Base-by-base conservation (phyloP, 2,797 vertebrate species). In the Prunella strophiata region DNA sequence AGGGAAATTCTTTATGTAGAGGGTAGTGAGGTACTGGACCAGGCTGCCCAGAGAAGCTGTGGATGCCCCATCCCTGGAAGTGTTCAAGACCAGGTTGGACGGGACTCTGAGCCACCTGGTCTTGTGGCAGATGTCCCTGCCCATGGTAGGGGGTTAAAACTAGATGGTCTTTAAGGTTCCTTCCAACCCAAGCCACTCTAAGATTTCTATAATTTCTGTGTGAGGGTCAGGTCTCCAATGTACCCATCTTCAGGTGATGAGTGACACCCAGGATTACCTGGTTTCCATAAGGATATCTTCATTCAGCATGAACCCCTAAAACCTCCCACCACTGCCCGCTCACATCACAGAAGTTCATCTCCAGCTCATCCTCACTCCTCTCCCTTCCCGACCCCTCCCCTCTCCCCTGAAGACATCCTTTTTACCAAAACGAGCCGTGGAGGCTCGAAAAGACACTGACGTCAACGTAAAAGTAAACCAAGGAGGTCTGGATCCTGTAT, bases 381-480 rank as follows among this genome's bases (percentile, higher is more conserved):
- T 94, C 65, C 61, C 70, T 89, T 74, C 54, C 87, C 61, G 27
- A 94, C 70, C 86, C 91, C 91, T 94, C 93, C 94, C 93, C 83
- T 93, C 80, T 71, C 51, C 48, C 73, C 92, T 50, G 70, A 96
- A 96, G 93, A 97, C 93, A 95, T 95, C 96, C 96, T 96, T 96
- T 96, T 96, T 91, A 94, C 97, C 97, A 97, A 97, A 97, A 94
- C 20, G 75, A 96, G 96, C 88, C 5, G 71, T 12, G 68, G 84
- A 97, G 94, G 92, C 92, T 93, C 59, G 91, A 89, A 94, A 96
- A 97, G 88, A 91, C 92, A 85, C 95, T 97, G 97, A 98, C 97
- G 97, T 98, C 97, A 98, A 95, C 74, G 58, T 43, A 91, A 97
- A 97, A 97, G 96, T 97, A 97, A 98, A 97, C 96, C 94, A 43